Conservation (phyloP, 2,113 vertebrate species). For the Chaetops frenatus region DNA sequence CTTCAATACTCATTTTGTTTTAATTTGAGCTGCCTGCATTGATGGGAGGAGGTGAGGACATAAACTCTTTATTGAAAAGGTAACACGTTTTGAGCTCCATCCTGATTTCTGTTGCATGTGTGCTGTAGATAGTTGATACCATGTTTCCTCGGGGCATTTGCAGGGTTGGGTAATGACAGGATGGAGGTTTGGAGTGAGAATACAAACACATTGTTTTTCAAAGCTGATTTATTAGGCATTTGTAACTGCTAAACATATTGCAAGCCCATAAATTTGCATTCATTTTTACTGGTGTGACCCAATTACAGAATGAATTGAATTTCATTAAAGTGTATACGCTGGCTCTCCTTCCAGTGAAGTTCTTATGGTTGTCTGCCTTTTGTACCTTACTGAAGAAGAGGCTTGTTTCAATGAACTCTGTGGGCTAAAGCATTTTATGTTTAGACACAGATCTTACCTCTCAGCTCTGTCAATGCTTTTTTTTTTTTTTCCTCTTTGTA, state of each 20-base stretch:
- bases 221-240: slow-evolving; percentile 59
- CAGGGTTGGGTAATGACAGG: slow-evolving; percentile 3
- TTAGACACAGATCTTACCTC: slow-evolving; percentile 28
- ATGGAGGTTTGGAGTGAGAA: neutral
- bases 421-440: slow-evolving; percentile 4
- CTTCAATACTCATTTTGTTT: neutral
- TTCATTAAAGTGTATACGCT: slow-evolving; percentile 37
- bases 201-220: slow-evolving; percentile 11
- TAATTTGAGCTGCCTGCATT: neutral
- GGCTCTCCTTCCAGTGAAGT: slow-evolving; percentile 7
- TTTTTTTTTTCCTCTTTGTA: neutral
- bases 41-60: neutral
- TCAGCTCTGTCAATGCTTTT: neutral
- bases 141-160: neutral
- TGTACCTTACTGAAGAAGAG: neutral
- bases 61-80: neutral
- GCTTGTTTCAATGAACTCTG: slow-evolving; percentile 27
- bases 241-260: neutral
- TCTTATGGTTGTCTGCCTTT: slow-evolving; percentile 21
- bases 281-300: slow-evolving; percentile 65
- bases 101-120: neutral
- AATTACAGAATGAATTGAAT: slow-evolving; percentile 65
- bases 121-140: neutral
- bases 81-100: neutral
- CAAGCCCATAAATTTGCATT: slow-evolving; percentile 71